Evolutionary conservation across 2,888 invertebrate species (phyloP), one percentile per base, ranked within the genome.

Genomic region (Chymomyza procnemis): DNA sequence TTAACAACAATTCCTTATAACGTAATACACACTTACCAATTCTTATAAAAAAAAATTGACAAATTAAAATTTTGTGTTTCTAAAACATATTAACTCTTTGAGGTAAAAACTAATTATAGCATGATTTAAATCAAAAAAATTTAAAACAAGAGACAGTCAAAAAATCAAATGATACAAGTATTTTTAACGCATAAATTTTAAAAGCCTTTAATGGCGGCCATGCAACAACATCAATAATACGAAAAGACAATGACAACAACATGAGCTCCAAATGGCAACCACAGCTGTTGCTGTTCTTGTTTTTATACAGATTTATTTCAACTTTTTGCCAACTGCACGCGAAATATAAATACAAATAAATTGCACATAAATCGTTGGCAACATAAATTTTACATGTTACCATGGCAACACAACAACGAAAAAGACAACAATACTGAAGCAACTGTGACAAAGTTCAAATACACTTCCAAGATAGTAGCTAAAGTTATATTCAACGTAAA

Each of bases 291-390:
- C 65, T 61, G 56, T 70, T 69, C 54, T 64, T 70, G 69, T 62
- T 71, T 63, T 57, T 84, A 59, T 73, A 48, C 48, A 18, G 14
- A 57, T 69, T 63, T 55, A 48, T 66, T 56, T 69, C 67, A 66
- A 73, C 69, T 80, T 66, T 85, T 83, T 74, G 74, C 68, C 76
- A 76, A 79, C 26, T 26, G 19, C 46, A n/a, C 34, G 19, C 18
- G 19, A 14, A 26, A 26, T n/a, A 56, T 26, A 56, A 56, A 56
- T 26, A 80, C 86, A 82, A 85, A 82, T 82, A 83, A 84, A 83
- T 86, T 86, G 86, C 86, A 77, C 86, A 84, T 86, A 83, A 85
- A 86, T 82, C 84, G 86, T 76, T 79, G 76, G 74, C 74, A 84
- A 86, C 86, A 85, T 84, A 84, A 83, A 84, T 83, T 84, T 80